These are phyloP conservation scores for Myiagra hebetior DNA, from an alignment of 2,113 vertebrate genomes.

Conservation along the genomic window DNA sequence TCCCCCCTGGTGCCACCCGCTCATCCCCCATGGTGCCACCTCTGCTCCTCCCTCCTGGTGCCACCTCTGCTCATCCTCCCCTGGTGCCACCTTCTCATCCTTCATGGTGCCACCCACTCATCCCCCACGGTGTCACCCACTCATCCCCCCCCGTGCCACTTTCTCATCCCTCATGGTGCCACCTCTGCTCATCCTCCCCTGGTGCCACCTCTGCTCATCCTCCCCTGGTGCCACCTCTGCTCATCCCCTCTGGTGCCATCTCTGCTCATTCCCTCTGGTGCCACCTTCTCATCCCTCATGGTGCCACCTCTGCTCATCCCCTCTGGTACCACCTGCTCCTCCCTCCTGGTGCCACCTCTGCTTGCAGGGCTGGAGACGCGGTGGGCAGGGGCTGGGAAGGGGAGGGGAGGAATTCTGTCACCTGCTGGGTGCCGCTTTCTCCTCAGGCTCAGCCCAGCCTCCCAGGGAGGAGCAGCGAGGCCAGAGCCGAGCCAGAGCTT, in stretches of 20 bases:
- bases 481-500: background rate
- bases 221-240: background rate
- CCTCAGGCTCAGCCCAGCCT: background rate
- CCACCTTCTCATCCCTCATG: background rate
- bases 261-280: background rate
- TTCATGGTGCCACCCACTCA: too few relatives aligned
- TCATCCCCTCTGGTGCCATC: background rate
- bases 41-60: too few relatives aligned
- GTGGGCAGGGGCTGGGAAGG: background rate
- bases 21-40: background rate
- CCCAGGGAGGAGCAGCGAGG: background rate
- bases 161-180: too few relatives aligned
- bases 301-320: background rate
- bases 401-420: background rate
- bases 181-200: too few relatives aligned
- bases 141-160: too few relatives aligned
- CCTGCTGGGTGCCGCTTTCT: background rate
- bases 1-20: background rate
- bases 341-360: too few relatives aligned
- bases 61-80: too few relatives aligned
- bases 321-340: too few relatives aligned
- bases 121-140: too few relatives aligned
- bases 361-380: background rate
- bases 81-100: too few relatives aligned
- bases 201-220: too few relatives aligned